Base-by-base conservation (phyloP, 2,888 invertebrate genomes). In the Melanotus villosus region DNA sequence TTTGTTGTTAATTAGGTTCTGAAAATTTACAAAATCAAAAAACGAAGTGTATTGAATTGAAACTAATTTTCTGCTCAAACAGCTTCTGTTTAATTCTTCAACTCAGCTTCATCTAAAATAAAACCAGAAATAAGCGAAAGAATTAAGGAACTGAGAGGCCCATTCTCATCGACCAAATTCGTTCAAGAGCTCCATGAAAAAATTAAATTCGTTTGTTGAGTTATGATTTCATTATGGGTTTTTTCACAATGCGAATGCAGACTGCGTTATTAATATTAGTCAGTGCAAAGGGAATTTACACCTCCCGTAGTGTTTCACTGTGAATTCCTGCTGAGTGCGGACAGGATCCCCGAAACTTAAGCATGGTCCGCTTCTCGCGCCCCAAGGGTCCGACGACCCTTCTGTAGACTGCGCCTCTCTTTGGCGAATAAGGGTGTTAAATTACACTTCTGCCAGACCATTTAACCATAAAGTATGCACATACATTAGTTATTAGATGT, bases 311-410 rank as follows among this genome's bases (percentile, higher is more conserved):
- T 36, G 68, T 36, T 43, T 43, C 60, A 14, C 59, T 60, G 59
- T 62, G 54, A 59, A 59, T 58, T 64, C 68, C 64, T 54, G 64
- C 64, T 64, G 68, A 65, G 68, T 68, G 68, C 68, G 59, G 68
- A 68, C 68, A 68, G 68, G 38, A 59, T 65, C 58, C 64, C 47
- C 54, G 38, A 63, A 58, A 41, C 36, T 50, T 26, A 62, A 30
- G 43, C 52, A 34, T 45, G 45, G 64, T 10, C 43, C 34, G 47
- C 26, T 26, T 23, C n/a, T n/a, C 36, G 21, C 50, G 47, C 64
- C 68, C 68, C 38, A 64, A 45, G 26, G 68, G 52, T 64, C 59
- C 23, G 34, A 1, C 30, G 59, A 65, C 68, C 68, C 68, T 59
- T 54, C 43, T 7, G n/a, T 10, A 26, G 18, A 47, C 62, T 41